Base-by-base conservation (phyloP, 1,140 invertebrate species). In the Macrosteles quadrilineatus region DNA sequence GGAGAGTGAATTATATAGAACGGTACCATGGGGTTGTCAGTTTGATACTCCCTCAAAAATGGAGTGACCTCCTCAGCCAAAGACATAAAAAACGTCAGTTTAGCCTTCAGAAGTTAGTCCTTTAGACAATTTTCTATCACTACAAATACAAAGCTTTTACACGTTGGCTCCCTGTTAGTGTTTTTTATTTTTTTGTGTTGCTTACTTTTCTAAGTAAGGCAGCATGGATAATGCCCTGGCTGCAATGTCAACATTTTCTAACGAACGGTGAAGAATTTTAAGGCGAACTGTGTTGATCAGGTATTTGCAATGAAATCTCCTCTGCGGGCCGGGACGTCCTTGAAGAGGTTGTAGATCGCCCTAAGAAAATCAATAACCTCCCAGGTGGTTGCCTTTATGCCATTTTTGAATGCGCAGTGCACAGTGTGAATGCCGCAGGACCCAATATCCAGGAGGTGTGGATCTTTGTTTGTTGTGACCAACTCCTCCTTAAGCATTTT, bases 351-450 rank as follows among this genome's bases (percentile, higher is more conserved):
- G 72, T 65, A 69, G 29, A 70, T 47, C 0, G 72, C 36, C 68
- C 67, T 70, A 64, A 75, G 70, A 64, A 75, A 77, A 11, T 55
- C 19, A 9, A 69, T 62, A 11, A 77, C 47, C 9, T 72, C 50
- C 73, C 75, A 77, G 0, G 68, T 40, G 19, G 72, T 73, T 45
- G 69, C 57, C 3, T 59, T 47, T n/a, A 76, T 67, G 2, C 69
- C 73, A 27, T 70, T 71, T 71, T 77, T 76, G 30, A 77, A 77
- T 6, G 73, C 65, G 14, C 65, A 50, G 63, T 77, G 70, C 0
- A 77, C 29, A 6, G 71, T 68, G 64, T 77, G 75, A n/a, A n/a
- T n/a, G n/a, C n/a, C n/a, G n/a, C n/a, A n/a, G n/a, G n/a, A n/a
- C n/a, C n/a, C n/a, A n/a, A 6, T 76, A 63, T 21, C 75, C 68